phyloP scores from a whole-genome alignment of 2,888 invertebrate genomes.

The Muscina levida region DNA sequence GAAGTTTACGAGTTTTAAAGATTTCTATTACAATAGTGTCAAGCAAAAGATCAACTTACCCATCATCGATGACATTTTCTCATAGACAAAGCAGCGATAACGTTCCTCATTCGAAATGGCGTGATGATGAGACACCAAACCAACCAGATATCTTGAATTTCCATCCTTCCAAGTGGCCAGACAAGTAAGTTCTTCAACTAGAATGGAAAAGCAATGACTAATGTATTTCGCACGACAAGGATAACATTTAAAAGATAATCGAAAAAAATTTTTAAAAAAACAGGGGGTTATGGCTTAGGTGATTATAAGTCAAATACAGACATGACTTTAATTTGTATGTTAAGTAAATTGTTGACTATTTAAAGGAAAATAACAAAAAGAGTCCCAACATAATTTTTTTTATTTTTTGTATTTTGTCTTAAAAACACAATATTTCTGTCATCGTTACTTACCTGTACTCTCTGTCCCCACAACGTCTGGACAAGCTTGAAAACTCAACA shows the following conservation, averaged over 20 bases:
- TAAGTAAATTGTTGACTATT: too few species aligned
- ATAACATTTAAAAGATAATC: background rate
- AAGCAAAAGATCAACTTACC: slow-evolving; percentile 78
- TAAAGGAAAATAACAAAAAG: too few species aligned
- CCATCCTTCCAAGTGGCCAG: slow-evolving; percentile 97
- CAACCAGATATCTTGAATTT: slow-evolving; percentile 93
- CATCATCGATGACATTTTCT: slow-evolving; percentile 86
- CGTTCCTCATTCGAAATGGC: slow-evolving; percentile 95
- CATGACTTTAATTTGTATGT: too few species aligned
- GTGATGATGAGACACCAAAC: slow-evolving; percentile 93
- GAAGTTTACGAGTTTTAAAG: too few species aligned
- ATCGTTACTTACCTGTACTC: slow-evolving; percentile 89
- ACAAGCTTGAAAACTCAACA: slow-evolving; percentile 96
- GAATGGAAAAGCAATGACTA: slow-evolving; percentile 72
- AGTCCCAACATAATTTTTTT: too few species aligned
- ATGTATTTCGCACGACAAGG: background rate
- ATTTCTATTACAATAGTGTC: background rate
- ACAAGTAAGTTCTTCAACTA: slow-evolving; percentile 95
- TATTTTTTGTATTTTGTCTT: too few species aligned
- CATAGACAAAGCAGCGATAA: slow-evolving; percentile 97
- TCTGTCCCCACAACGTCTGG: slow-evolving; percentile 94
- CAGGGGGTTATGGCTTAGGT: background rate
- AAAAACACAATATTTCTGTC: too few species aligned
- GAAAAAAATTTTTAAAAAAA: too few species aligned
- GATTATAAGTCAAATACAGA: background rate